phyloP scores from a whole-genome alignment of 2,113 vertebrate genomes.

The Ciconia stormi region DNA sequence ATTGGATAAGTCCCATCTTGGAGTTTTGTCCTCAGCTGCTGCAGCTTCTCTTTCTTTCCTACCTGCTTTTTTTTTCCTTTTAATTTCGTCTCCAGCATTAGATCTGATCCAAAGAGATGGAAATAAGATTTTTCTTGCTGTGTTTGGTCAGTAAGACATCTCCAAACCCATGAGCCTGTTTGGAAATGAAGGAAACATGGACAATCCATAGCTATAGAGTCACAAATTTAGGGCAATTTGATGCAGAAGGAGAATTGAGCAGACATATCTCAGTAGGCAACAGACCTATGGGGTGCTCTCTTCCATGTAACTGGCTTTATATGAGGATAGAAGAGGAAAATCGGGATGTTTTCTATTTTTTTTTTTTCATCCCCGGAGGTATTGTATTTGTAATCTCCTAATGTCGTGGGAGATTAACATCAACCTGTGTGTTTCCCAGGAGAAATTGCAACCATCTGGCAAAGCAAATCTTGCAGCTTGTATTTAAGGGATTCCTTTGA shows the following conservation, averaged over 20 bases:
- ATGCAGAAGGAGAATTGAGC: background rate
- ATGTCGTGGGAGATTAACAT: background rate
- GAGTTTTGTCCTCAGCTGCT: background rate
- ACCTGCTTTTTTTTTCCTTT: background rate
- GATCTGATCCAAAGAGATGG: background rate
- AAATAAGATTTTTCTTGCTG: background rate
- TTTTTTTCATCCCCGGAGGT: background rate
- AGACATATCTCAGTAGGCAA: background rate
- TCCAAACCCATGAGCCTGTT: background rate
- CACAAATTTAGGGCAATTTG: background rate
- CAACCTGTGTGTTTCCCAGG: background rate
- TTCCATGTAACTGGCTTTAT: background rate
- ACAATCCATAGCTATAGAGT: background rate
- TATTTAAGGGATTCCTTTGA: background rate
- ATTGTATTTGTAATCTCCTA: background rate
- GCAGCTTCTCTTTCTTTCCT: background rate
- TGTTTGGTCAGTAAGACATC: background rate
- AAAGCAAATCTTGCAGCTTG: background rate
- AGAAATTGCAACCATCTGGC: background rate
- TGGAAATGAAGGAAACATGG: background rate
- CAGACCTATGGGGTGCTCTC: background rate
- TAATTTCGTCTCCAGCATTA: background rate
- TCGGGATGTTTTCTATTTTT: background rate
- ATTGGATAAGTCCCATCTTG: background rate
- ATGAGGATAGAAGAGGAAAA: background rate